Conservation (phyloP, 2,888 invertebrate species). For the Theretra japonica region DNA sequence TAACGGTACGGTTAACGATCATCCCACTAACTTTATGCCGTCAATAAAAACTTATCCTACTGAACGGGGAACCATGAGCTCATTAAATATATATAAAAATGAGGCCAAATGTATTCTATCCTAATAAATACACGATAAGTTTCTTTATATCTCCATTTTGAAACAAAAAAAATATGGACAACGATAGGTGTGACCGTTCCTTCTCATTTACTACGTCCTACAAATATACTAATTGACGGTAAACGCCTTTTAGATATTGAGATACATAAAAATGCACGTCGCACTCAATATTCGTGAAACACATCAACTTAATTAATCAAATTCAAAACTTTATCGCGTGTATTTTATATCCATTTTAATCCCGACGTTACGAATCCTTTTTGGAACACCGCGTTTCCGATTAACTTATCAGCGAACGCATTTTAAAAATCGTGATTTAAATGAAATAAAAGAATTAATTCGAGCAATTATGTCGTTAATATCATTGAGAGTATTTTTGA, state of each 20-base stretch:
- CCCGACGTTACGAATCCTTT: conserved; percentile 22
- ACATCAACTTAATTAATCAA: conserved; percentile 15
- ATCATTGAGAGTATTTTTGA: background rate
- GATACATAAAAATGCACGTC: background rate
- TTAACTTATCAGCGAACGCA: conserved; percentile 12
- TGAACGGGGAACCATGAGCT: conserved; percentile 17
- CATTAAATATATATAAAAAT: conserved; percentile 27
- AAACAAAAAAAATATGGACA: background rate
- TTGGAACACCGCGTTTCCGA: conserved; percentile 12
- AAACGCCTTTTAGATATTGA: background rate
- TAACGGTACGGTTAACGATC: conserved; percentile 36
- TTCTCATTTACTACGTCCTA: background rate
- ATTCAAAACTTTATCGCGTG: conserved; percentile 14
- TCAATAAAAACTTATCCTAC: conserved; percentile 26
- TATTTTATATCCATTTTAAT: conserved; percentile 25
- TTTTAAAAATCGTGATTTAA: conserved; percentile 12
- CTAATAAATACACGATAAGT: conserved; percentile 22
- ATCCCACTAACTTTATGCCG: conserved; percentile 26
- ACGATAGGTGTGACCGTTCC: background rate
- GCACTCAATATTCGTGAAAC: conserved; percentile 17
- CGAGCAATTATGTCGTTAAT: conserved; percentile 16
- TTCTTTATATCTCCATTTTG: conserved; percentile 12
- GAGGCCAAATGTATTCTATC: conserved; percentile 16
- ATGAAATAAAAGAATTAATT: background rate
- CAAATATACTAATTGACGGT: conserved; percentile 3